phyloP scores from a whole-genome alignment of 2,888 invertebrate genomes.

The Macropis europaea region DNA sequence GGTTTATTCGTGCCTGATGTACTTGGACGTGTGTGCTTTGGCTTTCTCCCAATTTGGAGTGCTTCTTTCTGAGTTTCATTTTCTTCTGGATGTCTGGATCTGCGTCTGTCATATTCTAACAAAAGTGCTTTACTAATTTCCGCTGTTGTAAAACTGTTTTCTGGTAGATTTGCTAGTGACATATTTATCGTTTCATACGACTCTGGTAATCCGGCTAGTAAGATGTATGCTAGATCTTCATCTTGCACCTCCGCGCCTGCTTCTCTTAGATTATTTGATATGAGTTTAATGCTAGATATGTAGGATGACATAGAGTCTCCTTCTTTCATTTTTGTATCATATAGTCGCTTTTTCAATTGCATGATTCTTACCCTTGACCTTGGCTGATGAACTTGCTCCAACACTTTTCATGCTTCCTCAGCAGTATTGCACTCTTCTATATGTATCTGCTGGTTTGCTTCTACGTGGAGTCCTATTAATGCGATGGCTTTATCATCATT shows the following conservation, averaged over 20 bases:
- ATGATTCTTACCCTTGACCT: slow-evolving; percentile 28
- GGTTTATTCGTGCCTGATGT: background rate
- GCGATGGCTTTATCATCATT: slow-evolving; percentile 3
- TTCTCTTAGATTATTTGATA: background rate
- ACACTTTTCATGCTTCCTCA: background rate
- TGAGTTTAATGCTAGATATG: background rate
- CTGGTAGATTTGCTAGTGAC: background rate
- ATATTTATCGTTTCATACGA: background rate
- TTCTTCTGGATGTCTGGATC: background rate
- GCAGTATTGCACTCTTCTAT: background rate
- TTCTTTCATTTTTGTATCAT: background rate
- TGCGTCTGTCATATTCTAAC: background rate
- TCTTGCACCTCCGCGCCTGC: background rate
- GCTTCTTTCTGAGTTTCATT: background rate
- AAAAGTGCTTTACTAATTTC: background rate
- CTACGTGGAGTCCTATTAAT: background rate
- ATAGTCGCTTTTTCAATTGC: slow-evolving; percentile 11
- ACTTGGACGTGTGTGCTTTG: background rate
- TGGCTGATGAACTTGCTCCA: slow-evolving; percentile 20
- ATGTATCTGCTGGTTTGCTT: background rate
- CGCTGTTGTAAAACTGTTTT: background rate
- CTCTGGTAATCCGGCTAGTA: background rate
- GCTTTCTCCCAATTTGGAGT: background rate
- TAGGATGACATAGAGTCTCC: background rate
- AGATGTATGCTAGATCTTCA: background rate